Evolutionary conservation across 2,797 vertebrate genomes (phyloP), one percentile per base, ranked within the genome.

Genomic region (Eulemur mongoz): DNA sequence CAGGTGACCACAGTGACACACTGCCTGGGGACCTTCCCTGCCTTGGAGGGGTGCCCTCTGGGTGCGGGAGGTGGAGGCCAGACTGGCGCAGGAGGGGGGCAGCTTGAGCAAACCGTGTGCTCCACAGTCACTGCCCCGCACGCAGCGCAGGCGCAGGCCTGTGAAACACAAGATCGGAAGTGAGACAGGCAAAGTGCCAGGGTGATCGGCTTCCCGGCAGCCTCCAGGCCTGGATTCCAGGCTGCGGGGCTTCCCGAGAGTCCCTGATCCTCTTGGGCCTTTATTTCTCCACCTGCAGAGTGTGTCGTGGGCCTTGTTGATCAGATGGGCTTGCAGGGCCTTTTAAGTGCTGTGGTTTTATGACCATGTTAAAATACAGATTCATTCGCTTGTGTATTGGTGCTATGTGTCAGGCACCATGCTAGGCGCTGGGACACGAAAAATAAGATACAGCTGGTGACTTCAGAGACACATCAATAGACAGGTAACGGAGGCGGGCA

Each of bases 81-180:
- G 32, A 52, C 35, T 48, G 57, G 70, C 4, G 2, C 22, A 63
- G 59, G 59, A 43, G 17, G 8, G n/a, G 57, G n/a, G 11, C 27
- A 38, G 7, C 11, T 2, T 4, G 40, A 50, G 4, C 3, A 7
- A 9, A 7, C 1, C 0, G 0, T 22, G 27, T 27, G 1, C 23
- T 27, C 43, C 75, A 61, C 32, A 8, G 40, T 20, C 43, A 25
- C 4, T 48, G 43, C 32, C 38, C 35, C 22, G 14, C 38, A 35
- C 1, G 14, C 3, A 69, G 0, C 1, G 14, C 3, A 69, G 0
- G 2, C 52, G 35, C 23, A n/a, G 54, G 78, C 48, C 11, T 57
- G 30, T 22, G 45, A 76, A 45, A 65, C 43, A 54, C 50, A 35
- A 57, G 52, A 76, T 23, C 1, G 48, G 18, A 75, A 59, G 52